Base-by-base conservation (phyloP, 2,888 invertebrate species). In the Siphonodentalium dalli region DNA sequence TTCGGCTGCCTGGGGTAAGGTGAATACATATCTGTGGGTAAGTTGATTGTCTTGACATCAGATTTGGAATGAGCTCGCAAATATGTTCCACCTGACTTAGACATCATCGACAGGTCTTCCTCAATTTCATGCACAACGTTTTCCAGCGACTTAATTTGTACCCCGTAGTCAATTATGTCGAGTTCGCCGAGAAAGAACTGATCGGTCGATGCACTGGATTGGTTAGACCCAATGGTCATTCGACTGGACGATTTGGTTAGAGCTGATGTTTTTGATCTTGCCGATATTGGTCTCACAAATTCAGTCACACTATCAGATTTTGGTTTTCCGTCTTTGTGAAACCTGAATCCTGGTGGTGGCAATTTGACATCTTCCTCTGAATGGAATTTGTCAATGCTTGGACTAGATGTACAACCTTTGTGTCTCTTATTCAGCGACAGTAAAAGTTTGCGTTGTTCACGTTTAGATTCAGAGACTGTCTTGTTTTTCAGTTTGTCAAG, bases 321-420 rank as follows among this genome's bases (percentile, higher is more conserved):
- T 8, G 61, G 49, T 2, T 63, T 57, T 2, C 71, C 71, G 34
- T 69, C 63, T 11, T 65, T 56, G 34, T 61, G 64, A 39, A 65
- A 71, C 8, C 71, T 58, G 45, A 71, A 71, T 21, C 69, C 71
- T 8, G 69, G 65, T 0, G 65, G 55, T n/a, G 61, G 57, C 9
- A 47, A 35, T 29, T 52, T 63, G 2, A 55, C 49, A 21, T 63
- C 61, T 2, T 31, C 27, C 9, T 58, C 54, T 38, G 49, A 54
- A 13, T 54, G 42, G 13, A 44, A 38, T 28, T 54, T 51, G 37
- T 37, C 15, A 44, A 35, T 27, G 5, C 34, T 23, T 8, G 43
- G 11, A 4, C 40, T 28, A 13, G 21, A 21, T 2, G 41, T 51
- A 18, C 52, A 52, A 43, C 47, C 51, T 3, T 43, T 43, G 24